Evolutionary conservation across 2,888 invertebrate genomes (phyloP), one percentile per base, ranked within the genome.

Genomic region (Dicyrtoma fusca): DNA sequence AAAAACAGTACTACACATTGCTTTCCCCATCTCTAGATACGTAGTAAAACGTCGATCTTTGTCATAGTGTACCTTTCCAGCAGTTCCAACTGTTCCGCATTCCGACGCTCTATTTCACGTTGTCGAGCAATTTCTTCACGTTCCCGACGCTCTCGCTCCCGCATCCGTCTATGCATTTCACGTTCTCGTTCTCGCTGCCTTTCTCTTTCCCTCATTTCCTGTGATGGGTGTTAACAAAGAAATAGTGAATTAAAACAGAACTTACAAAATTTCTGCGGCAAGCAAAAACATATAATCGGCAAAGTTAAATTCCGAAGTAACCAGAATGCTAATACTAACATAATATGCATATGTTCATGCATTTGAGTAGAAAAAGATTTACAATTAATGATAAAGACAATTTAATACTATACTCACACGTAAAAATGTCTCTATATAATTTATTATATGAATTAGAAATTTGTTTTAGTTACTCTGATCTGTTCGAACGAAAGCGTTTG

Each of bases 101-200:
- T 73, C 11, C 91, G 87, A 2, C 93, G 87, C 82, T 95, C 93
- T 13, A 91, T 88, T 82, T 92, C 93, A 5, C 91, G 87, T 79
- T 92, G 89, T 26, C 91, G 88, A 55, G 90, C 88, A 80, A 90
- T 89, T 81, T 93, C 92, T 79, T 92, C 90, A 66, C 92, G 88
- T 44, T 93, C 87, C 81, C 94, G 91, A 53, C 94, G 88, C 19
- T 90, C 86, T 26, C 91, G 86, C 72, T 91, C 90, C 34, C 88
- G 86, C 80, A 91, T 91, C 90, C 90, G 89, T 90, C 82, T 44
- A 34, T 49, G 91, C 3, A 91, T 88, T 81, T 94, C 91, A 55
- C 94, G 88, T 21, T 90, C 86, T 42, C 92, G 86, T 72, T 91
- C 90, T 45, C 88, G 86, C 80, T 91, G 91, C 26, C 91, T 87